Evolutionary conservation across 2,797 vertebrate species (phyloP), one percentile per base, ranked within the genome.

Genomic region (Bradypus variegatus): DNA sequence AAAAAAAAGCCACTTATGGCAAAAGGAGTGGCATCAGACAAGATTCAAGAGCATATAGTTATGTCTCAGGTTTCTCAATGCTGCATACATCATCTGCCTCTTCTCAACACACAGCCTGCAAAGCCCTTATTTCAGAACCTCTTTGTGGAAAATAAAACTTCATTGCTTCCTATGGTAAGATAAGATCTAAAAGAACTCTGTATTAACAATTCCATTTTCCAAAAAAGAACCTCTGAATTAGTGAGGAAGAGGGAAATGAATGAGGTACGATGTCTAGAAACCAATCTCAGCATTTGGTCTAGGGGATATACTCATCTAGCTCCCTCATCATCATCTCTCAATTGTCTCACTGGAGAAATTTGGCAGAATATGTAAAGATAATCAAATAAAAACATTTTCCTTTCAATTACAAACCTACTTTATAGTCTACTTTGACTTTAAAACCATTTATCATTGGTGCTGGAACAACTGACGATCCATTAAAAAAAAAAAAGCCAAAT

Each of bases 131-230:
- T 84, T 73, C n/a, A 80, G 48, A 82, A 45, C 12, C 36, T 87
- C 36, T 84, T 72, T 50, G 38, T 80, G 25, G 45, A 93, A 95
- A 93, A 62, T 25, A 84, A 53, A 76, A 70, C 14, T 16, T 89
- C 72, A 67, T 48, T 78, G 55, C 33, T 78, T 80, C 55, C 65
- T 70, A 73, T 15, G 10, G 41, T 53, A 82, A 93, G 31, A 81
- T 53, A 82, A 93, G 31, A 81, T 65, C 73, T 87, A 38, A 75
- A 95, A 91, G 36, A 93, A 88, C 21, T 87, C 85, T 69, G 76
- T 58, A 73, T 27, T 84, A 64, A 82, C 13, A 85, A 89, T 83
- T 53, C 23, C 79, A 86, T 85, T 81, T 86, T 83, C 38, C 72
- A 88, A 77, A 89, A 6, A 75, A 83, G 5, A 90, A 70, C 82